Evolutionary conservation across 2,888 invertebrate species (phyloP).

Genomic region (Halictus ligatus): DNA sequence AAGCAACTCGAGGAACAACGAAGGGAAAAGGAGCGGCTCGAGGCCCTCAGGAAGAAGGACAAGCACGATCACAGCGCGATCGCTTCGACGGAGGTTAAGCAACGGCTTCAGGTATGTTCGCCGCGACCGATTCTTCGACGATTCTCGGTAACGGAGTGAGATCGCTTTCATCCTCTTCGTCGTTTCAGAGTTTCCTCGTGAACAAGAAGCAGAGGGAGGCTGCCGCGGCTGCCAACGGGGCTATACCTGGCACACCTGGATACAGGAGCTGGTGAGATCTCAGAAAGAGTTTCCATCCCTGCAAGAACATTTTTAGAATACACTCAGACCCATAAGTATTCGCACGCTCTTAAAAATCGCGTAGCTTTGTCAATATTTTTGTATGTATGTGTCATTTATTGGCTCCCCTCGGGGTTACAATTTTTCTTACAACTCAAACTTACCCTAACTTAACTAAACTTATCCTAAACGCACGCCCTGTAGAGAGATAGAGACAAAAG

Average conservation of each 20-base stretch:
- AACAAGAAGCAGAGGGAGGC: slow-evolving; percentile 93
- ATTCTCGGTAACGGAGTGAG: background rate
- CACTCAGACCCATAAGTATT: no score
- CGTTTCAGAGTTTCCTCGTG: slow-evolving; percentile 90
- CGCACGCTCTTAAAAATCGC: no score
- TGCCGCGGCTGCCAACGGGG: slow-evolving; percentile 88
- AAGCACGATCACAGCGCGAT: slow-evolving; percentile 98
- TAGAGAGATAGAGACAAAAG: no score
- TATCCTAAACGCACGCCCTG: no score
- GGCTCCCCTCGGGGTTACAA: no score
- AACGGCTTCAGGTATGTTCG: slow-evolving; percentile 93
- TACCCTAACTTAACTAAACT: no score
- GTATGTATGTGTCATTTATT: no score
- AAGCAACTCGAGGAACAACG: slow-evolving; percentile 92
- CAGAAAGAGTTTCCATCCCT: background rate
- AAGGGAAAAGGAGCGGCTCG: slow-evolving; percentile 92
- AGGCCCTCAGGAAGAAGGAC: slow-evolving; percentile 95
- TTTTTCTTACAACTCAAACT: no score
- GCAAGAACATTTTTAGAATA: no score
- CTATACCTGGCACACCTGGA: slow-evolving; percentile 88
- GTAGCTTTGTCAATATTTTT: no score
- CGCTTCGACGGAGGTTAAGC: slow-evolving; percentile 98
- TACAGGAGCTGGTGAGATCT: slow-evolving; percentile 91
- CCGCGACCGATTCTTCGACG: background rate
- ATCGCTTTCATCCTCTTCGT: background rate